Conservation (phyloP, 2,888 invertebrate genomes). For the Dasysyrphus albostriatus region DNA sequence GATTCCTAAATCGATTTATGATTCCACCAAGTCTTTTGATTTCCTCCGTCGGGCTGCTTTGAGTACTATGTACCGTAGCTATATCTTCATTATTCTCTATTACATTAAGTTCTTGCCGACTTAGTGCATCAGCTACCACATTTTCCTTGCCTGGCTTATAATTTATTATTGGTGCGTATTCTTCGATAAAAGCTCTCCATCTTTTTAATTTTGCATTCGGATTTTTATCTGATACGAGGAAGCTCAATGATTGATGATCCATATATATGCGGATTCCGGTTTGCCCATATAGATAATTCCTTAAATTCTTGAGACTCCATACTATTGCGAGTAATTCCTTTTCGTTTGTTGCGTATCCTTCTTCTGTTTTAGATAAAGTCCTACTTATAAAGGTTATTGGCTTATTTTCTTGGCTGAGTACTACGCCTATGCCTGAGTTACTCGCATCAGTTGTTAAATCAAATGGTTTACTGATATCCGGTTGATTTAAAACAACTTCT, state of each 20-base stretch:
- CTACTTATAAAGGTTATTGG: too few relatives aligned
- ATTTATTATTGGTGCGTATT: neutral
- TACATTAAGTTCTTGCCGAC: neutral
- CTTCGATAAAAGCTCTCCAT: neutral
- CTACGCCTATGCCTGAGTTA: slow-evolving; percentile 46
- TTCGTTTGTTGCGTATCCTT: slow-evolving; percentile 78
- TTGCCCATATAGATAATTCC: slow-evolving; percentile 66
- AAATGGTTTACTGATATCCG: slow-evolving; percentile 40
- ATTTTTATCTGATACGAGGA: too few relatives aligned
- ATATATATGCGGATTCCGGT: slow-evolving; percentile 5
- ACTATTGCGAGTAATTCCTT: slow-evolving; percentile 80
- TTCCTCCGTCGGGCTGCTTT: neutral
- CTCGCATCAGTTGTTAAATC: slow-evolving; percentile 53
- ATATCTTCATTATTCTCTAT: neutral
- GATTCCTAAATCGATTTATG: too few relatives aligned
- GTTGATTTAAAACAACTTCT: neutral
- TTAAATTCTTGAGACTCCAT: slow-evolving; percentile 80
- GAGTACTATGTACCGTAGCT: neutral
- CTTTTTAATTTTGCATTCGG: neutral
- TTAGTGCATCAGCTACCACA: neutral
- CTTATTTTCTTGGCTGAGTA: too few relatives aligned
- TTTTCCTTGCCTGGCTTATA: too few relatives aligned
- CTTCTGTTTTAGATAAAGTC: too few relatives aligned
- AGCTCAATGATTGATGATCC: neutral
- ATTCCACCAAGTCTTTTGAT: neutral